Evolutionary conservation across 2,797 vertebrate genomes (phyloP).

Genomic region (Typhlichthys subterraneus): DNA sequence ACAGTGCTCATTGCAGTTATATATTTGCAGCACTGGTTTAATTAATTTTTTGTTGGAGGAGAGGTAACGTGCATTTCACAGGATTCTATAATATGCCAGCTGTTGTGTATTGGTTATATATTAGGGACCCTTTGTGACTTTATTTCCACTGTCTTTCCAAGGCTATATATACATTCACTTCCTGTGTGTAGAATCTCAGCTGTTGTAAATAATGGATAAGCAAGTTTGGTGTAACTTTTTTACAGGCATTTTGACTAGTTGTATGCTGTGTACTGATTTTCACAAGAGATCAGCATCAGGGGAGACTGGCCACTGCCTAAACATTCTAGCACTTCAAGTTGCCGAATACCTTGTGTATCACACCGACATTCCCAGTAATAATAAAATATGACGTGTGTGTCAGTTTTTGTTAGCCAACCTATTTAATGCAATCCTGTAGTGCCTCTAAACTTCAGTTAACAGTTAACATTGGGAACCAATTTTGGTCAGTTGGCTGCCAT

Average conservation of each 20-base stretch:
- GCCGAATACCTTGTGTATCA: too few species aligned
- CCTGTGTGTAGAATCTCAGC: conserved; percentile 28
- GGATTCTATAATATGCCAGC: not conserved
- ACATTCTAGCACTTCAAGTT: too few species aligned
- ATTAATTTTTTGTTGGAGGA: conserved; percentile 17
- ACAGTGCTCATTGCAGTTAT: not conserved
- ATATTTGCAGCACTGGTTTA: conserved; percentile 11
- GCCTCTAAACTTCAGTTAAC: too few species aligned
- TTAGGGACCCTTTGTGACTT: conserved; percentile 18
- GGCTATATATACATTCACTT: conserved; percentile 46
- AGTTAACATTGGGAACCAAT: too few species aligned
- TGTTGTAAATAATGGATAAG: conserved; percentile 45
- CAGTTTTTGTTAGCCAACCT: too few species aligned
- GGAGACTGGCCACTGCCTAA: too few species aligned
- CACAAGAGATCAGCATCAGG: too few species aligned
- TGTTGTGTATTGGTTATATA: conserved; percentile 12
- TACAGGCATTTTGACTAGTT: conserved; percentile 4
- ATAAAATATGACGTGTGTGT: too few species aligned
- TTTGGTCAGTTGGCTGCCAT: too few species aligned
- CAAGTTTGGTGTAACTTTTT: conserved; percentile 5
- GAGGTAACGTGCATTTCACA: conserved; percentile 7
- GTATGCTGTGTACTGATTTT: too few species aligned
- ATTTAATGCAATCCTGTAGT: too few species aligned
- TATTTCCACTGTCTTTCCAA: conserved; percentile 14
- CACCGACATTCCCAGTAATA: too few species aligned